Evolutionary conservation across 2,113 vertebrate species (phyloP), one percentile per base, ranked within the genome.

Genomic region (Agapornis roseicollis): DNA sequence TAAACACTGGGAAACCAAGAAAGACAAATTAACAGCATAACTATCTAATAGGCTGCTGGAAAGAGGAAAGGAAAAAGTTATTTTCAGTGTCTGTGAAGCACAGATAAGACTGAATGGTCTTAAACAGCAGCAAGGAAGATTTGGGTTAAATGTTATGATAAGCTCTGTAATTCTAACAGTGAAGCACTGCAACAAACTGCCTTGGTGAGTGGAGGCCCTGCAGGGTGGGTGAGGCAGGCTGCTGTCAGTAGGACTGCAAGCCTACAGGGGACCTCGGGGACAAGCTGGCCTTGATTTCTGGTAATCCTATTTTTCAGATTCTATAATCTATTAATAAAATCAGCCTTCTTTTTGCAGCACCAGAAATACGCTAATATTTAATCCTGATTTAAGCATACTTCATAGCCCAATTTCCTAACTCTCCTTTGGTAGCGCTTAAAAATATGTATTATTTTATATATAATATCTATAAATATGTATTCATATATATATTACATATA

Each of bases 1-100:
- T 64, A 90, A 95, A 95, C 60, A 92, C 78, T 64, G 39, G 60
- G 78, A 94, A 90, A 71, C 25, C 39, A 83, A 88, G 61, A 93
- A 37, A 78, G n/a, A 73, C 71, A 90, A 93, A 89, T 74, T 46
- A 93, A 68, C 72, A 84, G 33, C 35, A 47, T 63, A 91, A 18
- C 69, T 89, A 35, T 80, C 71, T 90, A 86, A 84, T 12, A 84
- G 55, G 29, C 46, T 63, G 68, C 46, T 89, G 46, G 44, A 50
- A 90, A 78, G 37, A 84, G 50, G 42, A 35, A 29, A 83, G 41
- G 49, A 88, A 83, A 44, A 92, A 86, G 76, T 78, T 78, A 50
- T 78, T 92, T 92, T 88, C 72, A 18, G 2, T 60, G 86, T 10
- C 92, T 94, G 72, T 66, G 69, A 84, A 90, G 55, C 2, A 1